A percentile compares a stretch with the other conserved stretches of the same genome.
These are phyloP conservation scores for Pagetopsis macropterus DNA, from an alignment of 2,797 vertebrate species.

Conservation along the genomic window DNA sequence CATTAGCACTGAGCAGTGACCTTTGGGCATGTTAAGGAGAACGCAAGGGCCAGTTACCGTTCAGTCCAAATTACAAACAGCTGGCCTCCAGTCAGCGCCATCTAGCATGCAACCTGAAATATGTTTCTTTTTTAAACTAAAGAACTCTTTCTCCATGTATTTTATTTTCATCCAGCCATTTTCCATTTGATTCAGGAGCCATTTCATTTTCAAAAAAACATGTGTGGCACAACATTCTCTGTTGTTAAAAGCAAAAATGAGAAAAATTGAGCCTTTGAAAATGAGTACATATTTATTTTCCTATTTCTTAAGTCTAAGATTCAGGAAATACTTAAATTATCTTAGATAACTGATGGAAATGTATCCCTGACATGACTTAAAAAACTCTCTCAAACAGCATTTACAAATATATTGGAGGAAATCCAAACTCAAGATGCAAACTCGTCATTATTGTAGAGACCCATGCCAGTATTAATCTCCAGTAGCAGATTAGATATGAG, in stretches of 20 bases:
- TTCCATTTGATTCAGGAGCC: neutral
- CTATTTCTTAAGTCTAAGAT: neutral
- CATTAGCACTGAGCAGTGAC: conserved; percentile 6
- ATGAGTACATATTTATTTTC: no score
- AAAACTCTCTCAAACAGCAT: neutral
- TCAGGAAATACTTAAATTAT: neutral
- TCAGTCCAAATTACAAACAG: conserved; percentile 13
- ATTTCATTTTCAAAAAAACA: conserved; percentile 13
- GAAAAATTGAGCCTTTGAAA: no score
- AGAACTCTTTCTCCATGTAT: neutral
- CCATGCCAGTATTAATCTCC: neutral
- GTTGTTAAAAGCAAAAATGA: no score
- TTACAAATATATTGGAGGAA: neutral
- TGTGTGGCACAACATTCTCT: neutral
- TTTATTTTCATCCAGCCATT: neutral
- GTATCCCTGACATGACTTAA: neutral
- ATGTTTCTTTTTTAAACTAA: neutral
- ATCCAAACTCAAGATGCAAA: neutral
- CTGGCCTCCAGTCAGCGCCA: neutral
- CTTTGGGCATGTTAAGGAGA: conserved; percentile 27
- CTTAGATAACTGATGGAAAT: neutral
- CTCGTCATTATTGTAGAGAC: no score
- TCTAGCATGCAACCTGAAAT: neutral
- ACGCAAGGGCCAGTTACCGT: neutral
- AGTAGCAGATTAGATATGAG: neutral